Percentiles rank a stretch among this genome's conserved stretches.
Evolutionary conservation across 2,888 invertebrate species (phyloP).

Genomic region (Torymus tubicola): DNA sequence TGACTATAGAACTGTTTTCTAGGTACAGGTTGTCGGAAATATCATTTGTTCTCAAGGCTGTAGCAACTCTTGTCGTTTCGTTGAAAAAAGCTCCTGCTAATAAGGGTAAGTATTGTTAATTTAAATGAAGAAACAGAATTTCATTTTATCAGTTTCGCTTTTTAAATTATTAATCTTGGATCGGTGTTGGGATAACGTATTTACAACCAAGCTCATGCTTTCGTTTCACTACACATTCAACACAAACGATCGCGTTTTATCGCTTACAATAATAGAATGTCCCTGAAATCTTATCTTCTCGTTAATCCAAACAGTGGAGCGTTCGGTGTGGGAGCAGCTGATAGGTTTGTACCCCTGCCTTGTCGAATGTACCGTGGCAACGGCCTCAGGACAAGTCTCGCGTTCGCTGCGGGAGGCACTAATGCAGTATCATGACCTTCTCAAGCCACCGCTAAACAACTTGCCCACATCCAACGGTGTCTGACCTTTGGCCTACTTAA

Average conservation of each 20-base stretch:
- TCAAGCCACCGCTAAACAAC: constrained; percentile 80
- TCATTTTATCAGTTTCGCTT: too few species aligned
- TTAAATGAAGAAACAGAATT: too few species aligned
- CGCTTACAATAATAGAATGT: too few species aligned
- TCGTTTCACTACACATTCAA: too few species aligned
- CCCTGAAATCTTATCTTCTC: neutral
- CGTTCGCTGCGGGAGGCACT: constrained; percentile 89
- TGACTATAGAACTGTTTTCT: constrained; percentile 68
- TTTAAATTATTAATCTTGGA: too few species aligned
- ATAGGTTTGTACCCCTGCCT: constrained; percentile 94
- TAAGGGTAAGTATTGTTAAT: constrained; percentile 80
- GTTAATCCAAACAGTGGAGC: constrained; percentile 82
- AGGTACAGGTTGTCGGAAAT: constrained; percentile 96
- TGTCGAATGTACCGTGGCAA: constrained; percentile 88
- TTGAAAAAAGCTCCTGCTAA: constrained; percentile 93
- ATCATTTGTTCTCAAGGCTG: constrained; percentile 95
- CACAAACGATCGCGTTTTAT: too few species aligned
- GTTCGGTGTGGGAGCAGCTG: constrained; percentile 93
- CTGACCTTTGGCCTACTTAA: constrained; percentile 65
- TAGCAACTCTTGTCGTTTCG: constrained; percentile 93
- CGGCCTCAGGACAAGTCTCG: constrained; percentile 88
- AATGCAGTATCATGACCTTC: constrained; percentile 90
- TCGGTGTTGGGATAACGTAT: too few species aligned
- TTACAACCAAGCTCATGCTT: too few species aligned
- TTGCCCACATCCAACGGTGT: constrained; percentile 71